Evolutionary conservation across 2,113 vertebrate species (phyloP).

Genomic region (Megalops atlanticus): DNA sequence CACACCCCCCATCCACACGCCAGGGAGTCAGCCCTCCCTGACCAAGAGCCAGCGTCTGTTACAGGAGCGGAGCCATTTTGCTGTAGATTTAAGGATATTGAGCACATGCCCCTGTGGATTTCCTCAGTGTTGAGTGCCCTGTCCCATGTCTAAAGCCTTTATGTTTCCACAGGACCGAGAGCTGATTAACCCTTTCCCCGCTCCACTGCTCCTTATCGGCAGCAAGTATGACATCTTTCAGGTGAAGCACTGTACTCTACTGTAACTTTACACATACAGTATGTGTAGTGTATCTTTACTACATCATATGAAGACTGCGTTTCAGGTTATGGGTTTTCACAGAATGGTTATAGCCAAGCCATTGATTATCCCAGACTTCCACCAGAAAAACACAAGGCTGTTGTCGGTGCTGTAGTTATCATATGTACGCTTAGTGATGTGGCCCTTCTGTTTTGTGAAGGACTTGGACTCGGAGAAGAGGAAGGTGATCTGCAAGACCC

Average conservation of each 20-base stretch:
- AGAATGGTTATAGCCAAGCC: not conserved
- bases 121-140: slow-evolving; percentile 10
- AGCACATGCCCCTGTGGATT: not conserved
- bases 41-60: not conserved
- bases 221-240: slow-evolving; percentile 95
- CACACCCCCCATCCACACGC: not conserved
- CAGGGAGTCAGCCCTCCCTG: not conserved
- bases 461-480: slow-evolving; percentile 89
- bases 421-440: slow-evolving; percentile 26
- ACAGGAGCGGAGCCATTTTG: not conserved
- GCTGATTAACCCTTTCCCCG: slow-evolving; percentile 86
- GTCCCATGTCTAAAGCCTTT: not conserved
- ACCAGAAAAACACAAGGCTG: not conserved
- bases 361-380: too few species aligned
- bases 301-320: not conserved
- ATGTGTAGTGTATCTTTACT: not conserved
- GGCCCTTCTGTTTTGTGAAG: slow-evolving; percentile 63
- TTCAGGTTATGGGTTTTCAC: not conserved
- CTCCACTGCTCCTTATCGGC: slow-evolving; percentile 89
- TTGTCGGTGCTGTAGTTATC: not conserved
- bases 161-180: slow-evolving; percentile 83
- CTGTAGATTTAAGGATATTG: not conserved
- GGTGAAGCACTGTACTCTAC: slow-evolving; percentile 66
- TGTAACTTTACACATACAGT: not conserved
- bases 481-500: slow-evolving; percentile 87